Evolutionary conservation across 2,113 vertebrate genomes (phyloP).

Genomic region (Ceyx cyanopectus): DNA sequence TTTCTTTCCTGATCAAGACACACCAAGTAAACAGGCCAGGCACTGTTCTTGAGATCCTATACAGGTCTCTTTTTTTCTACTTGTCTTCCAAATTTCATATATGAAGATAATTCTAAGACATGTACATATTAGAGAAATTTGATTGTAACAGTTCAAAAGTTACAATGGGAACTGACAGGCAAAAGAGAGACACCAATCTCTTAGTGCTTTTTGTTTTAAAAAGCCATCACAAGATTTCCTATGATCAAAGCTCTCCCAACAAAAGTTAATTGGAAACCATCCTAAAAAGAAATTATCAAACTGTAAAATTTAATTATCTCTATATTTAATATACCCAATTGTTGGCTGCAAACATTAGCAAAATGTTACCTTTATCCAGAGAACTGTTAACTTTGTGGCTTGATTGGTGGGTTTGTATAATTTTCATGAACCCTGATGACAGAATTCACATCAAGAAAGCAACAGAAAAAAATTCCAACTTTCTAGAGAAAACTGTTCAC

Average conservation of each 20-base stretch:
- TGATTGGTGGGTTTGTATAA: background rate
- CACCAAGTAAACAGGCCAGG: background rate
- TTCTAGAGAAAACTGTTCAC: background rate
- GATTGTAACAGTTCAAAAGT: background rate
- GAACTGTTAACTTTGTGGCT: background rate
- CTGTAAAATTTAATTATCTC: background rate
- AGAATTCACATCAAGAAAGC: background rate
- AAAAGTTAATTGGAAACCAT: background rate
- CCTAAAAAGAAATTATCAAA: background rate
- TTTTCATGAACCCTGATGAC: accelerated
- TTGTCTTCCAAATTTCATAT: background rate
- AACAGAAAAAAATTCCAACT: background rate
- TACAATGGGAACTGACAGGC: background rate
- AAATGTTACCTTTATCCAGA: background rate
- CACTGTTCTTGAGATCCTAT: background rate
- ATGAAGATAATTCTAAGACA: background rate
- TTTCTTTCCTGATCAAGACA: background rate
- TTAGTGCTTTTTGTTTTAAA: background rate
- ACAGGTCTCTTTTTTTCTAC: background rate
- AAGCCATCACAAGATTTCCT: background rate
- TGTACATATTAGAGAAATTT: background rate
- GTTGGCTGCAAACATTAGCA: too few species aligned
- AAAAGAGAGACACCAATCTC: background rate
- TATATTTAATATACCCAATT: background rate
- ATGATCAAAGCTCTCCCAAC: background rate